Evolutionary conservation across 1,140 invertebrate species (phyloP).

Genomic region (Acromyrmex echinatior): DNA sequence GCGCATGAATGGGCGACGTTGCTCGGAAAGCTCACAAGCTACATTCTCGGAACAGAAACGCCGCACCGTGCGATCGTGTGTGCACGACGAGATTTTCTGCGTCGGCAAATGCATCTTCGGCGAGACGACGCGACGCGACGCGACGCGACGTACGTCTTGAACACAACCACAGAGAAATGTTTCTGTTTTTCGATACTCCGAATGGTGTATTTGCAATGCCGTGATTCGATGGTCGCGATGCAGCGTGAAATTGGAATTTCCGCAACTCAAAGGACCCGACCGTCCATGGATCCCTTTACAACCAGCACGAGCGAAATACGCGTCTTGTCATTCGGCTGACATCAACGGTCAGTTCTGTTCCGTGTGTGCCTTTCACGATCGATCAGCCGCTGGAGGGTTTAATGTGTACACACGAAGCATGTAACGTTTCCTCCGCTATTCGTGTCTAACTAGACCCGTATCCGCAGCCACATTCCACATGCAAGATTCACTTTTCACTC

Average conservation of each 20-base stretch:
- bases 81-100: conserved; percentile 6
- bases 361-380: conserved; percentile 41
- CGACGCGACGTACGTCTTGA: not conserved
- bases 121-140: not conserved
- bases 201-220: not conserved
- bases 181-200: not conserved
- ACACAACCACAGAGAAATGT: not conserved
- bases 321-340: conserved; percentile 71
- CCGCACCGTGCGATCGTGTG: not conserved
- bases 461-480: conserved; percentile 25
- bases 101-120: not conserved
- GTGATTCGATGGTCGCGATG: not conserved
- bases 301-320: conserved; percentile 38
- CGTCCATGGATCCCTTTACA: conserved; percentile 37
- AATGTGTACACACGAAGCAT: conserved; percentile 48
- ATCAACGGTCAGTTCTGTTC: conserved; percentile 36
- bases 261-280: conserved; percentile 45
- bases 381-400: conserved; percentile 60
- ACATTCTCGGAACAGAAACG: not conserved
- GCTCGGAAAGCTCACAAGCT: not conserved
- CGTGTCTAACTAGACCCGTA: conserved; percentile 21
- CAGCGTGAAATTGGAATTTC: conserved; percentile 73
- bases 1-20: not conserved
- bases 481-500: conserved; percentile 40
- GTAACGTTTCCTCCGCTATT: conserved; percentile 39